These are phyloP conservation scores for Trachelus iudaicus DNA, from an alignment of 2,888 invertebrate species.

Conservation along the genomic window DNA sequence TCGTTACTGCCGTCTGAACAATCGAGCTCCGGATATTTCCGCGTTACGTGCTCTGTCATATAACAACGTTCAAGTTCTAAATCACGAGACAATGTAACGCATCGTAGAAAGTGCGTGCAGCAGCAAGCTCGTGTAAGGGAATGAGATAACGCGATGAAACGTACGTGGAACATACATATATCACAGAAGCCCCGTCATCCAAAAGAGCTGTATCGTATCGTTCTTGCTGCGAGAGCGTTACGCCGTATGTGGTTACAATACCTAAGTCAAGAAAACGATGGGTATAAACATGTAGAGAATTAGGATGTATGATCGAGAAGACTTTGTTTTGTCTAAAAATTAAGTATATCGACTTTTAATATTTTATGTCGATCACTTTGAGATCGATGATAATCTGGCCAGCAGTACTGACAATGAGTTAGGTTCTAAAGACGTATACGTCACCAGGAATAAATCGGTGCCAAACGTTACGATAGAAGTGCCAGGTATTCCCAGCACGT, in stretches of 20 bases:
- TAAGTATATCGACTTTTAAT: background rate
- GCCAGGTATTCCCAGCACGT: background rate
- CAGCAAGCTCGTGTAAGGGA: background rate
- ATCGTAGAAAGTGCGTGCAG: background rate
- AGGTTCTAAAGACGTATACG: background rate
- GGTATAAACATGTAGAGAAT: no score
- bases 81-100: conserved; percentile 9
- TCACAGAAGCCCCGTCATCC: background rate
- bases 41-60: conserved; percentile 16
- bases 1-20: conserved; percentile 27
- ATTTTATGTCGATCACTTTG: background rate
- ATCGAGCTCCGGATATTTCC: conserved; percentile 10
- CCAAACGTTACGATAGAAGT: background rate
- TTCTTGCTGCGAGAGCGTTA: conserved; percentile 22
- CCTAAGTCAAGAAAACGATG: no score
- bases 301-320: background rate
- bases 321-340: background rate
- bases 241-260: no score
- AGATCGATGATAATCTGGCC: background rate
- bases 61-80: conserved; percentile 16
- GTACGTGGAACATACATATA: background rate
- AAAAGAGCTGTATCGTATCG: conserved; percentile 27
- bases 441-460: background rate
- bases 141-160: background rate
- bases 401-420: background rate